phyloP scores from a whole-genome alignment of 2,113 vertebrate species.

The Nothobranchius kuhntae region DNA sequence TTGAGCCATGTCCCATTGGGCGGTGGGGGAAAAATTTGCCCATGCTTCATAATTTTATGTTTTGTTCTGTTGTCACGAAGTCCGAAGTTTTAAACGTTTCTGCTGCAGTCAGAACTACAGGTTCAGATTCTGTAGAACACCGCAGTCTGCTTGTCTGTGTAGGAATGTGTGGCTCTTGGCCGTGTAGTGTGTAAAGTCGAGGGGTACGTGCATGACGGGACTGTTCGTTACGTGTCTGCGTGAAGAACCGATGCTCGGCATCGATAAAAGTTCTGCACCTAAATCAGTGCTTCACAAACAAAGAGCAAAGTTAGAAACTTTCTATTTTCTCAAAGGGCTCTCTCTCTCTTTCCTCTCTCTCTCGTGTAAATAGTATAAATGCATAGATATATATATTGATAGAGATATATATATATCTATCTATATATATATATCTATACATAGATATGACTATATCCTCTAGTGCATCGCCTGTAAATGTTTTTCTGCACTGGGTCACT shows the following conservation, averaged over 20 bases:
- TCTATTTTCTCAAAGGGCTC: slow-evolving; percentile 89
- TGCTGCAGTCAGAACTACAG: slow-evolving; percentile 56
- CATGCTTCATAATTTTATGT: slow-evolving; percentile 31
- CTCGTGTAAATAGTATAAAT: slow-evolving; percentile 83
- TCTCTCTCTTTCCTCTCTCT: slow-evolving; percentile 79
- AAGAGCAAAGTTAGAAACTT: slow-evolving; percentile 69
- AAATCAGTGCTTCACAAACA: slow-evolving; percentile 79
- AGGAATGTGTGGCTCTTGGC: slow-evolving; percentile 45
- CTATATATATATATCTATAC: slow-evolving; percentile 22
- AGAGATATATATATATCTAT: too few relatives aligned
- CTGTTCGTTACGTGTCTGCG: slow-evolving; percentile 43
- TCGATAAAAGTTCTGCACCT: slow-evolving; percentile 62
- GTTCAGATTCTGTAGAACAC: slow-evolving; percentile 55
- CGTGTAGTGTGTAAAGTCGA: slow-evolving; percentile 46
- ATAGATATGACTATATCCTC: slow-evolving; percentile 75
- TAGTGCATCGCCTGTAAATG: slow-evolving; percentile 82
- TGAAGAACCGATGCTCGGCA: slow-evolving; percentile 45
- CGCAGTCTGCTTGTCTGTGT: slow-evolving; percentile 48
- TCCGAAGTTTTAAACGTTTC: slow-evolving; percentile 34
- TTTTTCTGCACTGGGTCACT: slow-evolving; percentile 74
- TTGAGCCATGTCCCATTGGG: slow-evolving; percentile 58
- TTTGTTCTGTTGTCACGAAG: slow-evolving; percentile 41
- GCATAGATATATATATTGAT: slow-evolving; percentile 8
- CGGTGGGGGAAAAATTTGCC: slow-evolving; percentile 47
- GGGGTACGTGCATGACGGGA: slow-evolving; percentile 60